phyloP scores from a whole-genome alignment of 2,888 invertebrate genomes.

The Pterostichus madidus region DNA sequence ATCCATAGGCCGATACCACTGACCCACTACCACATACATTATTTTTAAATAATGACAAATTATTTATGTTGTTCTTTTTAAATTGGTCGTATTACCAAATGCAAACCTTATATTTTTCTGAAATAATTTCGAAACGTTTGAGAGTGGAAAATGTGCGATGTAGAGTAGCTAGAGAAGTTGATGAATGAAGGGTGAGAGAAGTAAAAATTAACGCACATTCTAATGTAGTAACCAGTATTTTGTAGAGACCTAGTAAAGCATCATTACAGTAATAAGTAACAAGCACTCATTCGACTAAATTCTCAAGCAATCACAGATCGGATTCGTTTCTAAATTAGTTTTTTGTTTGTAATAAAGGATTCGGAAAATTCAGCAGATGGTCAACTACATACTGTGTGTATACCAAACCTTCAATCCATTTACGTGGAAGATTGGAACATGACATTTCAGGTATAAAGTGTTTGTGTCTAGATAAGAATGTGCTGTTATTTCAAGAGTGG shows the following conservation, averaged over 20 bases:
- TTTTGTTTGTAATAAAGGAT: slow-evolving; percentile 29
- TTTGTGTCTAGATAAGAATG: slow-evolving; percentile 25
- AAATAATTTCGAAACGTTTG: too few species aligned
- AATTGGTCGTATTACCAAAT: too few species aligned
- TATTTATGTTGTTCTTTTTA: too few species aligned
- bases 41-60: too few species aligned
- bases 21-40: too few species aligned
- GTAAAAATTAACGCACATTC: slow-evolving; percentile 28
- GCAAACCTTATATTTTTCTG: too few species aligned
- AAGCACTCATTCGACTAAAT: neutral
- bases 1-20: too few species aligned
- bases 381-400: slow-evolving; percentile 40
- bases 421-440: slow-evolving; percentile 52
- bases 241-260: neutral
- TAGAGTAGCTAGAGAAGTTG: neutral
- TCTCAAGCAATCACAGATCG: too few species aligned
- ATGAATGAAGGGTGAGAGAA: neutral
- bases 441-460: slow-evolving; percentile 44
- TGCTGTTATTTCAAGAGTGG: slow-evolving; percentile 18
- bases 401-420: slow-evolving; percentile 44
- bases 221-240: neutral
- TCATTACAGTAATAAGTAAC: neutral
- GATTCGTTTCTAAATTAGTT: slow-evolving; percentile 17
- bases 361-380: slow-evolving; percentile 50
- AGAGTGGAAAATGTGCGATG: too few species aligned